phyloP scores from a whole-genome alignment of 1,140 invertebrate genomes.

The Oscheius sp. region DNA sequence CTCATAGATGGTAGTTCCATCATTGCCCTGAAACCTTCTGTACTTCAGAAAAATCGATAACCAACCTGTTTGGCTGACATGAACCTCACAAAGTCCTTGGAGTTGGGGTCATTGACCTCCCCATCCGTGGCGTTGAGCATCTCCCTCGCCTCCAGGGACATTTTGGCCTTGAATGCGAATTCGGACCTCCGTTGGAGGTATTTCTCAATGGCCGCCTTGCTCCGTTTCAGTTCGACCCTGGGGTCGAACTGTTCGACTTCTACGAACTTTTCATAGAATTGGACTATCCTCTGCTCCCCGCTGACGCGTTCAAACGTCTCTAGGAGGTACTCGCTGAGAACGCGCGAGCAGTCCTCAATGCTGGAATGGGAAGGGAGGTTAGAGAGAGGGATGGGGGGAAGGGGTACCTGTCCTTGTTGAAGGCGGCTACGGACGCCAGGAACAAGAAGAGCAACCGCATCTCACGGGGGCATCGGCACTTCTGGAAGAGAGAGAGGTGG shows the following conservation, averaged over 20 bases:
- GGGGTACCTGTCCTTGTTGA: background rate
- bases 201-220: slow-evolving; percentile 52
- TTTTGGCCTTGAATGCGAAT: slow-evolving; percentile 59
- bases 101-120: slow-evolving; percentile 50
- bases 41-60: background rate
- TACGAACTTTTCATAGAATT: slow-evolving; percentile 50
- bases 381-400: background rate
- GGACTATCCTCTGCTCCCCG: slow-evolving; percentile 46
- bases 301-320: slow-evolving; percentile 49
- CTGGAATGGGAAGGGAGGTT: slow-evolving; percentile 66
- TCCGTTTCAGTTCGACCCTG: slow-evolving; percentile 46
- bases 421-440: background rate
- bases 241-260: slow-evolving; percentile 56
- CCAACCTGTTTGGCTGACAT: slow-evolving; percentile 51
- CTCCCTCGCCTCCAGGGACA: slow-evolving; percentile 49
- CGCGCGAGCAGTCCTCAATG: slow-evolving; percentile 78
- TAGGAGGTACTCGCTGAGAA: slow-evolving; percentile 41
- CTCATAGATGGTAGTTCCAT: slow-evolving; percentile 23
- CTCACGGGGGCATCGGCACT: background rate
- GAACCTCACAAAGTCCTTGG: slow-evolving; percentile 52
- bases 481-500: background rate
- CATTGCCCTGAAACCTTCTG: slow-evolving; percentile 41
- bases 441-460: background rate
- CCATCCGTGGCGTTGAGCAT: slow-evolving; percentile 41
- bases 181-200: slow-evolving; percentile 54